These are phyloP conservation scores for Nebria brevicollis DNA, from an alignment of 2,888 invertebrate genomes.

Conservation along the genomic window DNA sequence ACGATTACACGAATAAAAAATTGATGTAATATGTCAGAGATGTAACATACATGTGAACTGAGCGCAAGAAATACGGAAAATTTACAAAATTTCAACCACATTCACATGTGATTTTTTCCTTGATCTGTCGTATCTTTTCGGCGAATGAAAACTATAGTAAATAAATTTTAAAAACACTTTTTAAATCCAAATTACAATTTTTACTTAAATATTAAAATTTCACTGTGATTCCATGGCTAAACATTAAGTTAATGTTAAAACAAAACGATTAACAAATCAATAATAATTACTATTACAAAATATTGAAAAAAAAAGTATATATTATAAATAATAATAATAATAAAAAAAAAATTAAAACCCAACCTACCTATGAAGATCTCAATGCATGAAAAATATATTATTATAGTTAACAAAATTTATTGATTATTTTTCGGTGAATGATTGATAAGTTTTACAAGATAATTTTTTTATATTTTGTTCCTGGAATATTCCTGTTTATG, in stretches of 20 bases:
- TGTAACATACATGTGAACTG: neutral
- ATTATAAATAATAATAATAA: constrained; percentile 55
- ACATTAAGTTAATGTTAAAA: constrained; percentile 58
- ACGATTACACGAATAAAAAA: neutral
- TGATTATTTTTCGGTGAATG: constrained; percentile 47
- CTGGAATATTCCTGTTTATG: constrained; percentile 57
- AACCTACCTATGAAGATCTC: constrained; percentile 64
- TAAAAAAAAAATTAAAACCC: constrained; percentile 62
- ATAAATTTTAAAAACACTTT: constrained; percentile 31
- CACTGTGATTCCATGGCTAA: constrained; percentile 65
- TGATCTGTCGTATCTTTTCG: constrained; percentile 27
- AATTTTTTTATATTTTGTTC: constrained; percentile 54
- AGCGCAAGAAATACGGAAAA: neutral
- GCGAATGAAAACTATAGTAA: constrained; percentile 21
- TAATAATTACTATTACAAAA: constrained; percentile 51
- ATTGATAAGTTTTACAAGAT: constrained; percentile 51
- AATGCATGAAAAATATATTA: constrained; percentile 61
- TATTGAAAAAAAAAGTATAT: constrained; percentile 56
- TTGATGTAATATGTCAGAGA: constrained; percentile 1
- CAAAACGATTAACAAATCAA: constrained; percentile 48
- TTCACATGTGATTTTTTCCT: neutral
- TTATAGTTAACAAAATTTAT: constrained; percentile 49
- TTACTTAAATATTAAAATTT: constrained; percentile 57
- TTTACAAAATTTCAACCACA: neutral
- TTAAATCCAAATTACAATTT: constrained; percentile 47